A percentile compares a stretch with the other conserved stretches of the same genome.
These are phyloP conservation scores for Arrhamphus sclerolepis DNA, from an alignment of 2,797 vertebrate genomes.

Conservation along the genomic window DNA sequence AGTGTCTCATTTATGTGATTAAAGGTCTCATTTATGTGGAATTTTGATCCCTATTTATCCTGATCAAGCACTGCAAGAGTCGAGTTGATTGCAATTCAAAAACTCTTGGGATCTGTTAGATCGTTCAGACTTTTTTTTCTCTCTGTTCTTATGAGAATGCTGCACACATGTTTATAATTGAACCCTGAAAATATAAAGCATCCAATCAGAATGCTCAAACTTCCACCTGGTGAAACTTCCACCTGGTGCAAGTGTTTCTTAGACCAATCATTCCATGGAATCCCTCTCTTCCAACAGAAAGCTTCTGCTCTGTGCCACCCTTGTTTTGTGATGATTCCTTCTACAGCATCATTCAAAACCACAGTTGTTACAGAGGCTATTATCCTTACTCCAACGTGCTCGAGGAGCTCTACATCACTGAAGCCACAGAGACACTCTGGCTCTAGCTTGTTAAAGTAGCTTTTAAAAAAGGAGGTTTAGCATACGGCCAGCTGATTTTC, in stretches of 20 bases:
- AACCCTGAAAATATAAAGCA: too few relatives aligned
- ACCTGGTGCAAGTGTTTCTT: slow-evolving; percentile 29
- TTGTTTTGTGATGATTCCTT: slow-evolving; percentile 43
- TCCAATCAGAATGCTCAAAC: too few relatives aligned
- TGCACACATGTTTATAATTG: too few relatives aligned
- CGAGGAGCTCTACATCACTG: slow-evolving; percentile 39
- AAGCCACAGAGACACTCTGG: slow-evolving; percentile 44
- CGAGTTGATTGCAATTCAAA: too few relatives aligned
- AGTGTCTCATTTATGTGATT: too few relatives aligned
- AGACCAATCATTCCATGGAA: slow-evolving; percentile 34
- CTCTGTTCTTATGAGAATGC: too few relatives aligned
- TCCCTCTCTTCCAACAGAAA: slow-evolving; percentile 21
- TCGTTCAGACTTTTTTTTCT: too few relatives aligned
- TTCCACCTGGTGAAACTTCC: slow-evolving; percentile 27
- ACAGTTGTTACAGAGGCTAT: slow-evolving; percentile 50
- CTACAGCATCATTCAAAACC: slow-evolving; percentile 44
- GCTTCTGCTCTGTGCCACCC: slow-evolving; percentile 26
- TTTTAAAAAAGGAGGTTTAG: slow-evolving; percentile 34
- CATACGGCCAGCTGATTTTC: slow-evolving; percentile 28
- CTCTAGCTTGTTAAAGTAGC: slow-evolving; percentile 55
- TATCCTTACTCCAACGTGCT: slow-evolving; percentile 45
- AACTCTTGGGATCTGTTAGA: too few relatives aligned
- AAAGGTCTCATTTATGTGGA: too few relatives aligned
- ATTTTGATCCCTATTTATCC: too few relatives aligned
- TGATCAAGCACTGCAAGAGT: too few relatives aligned